Conservation (phyloP, 1,140 invertebrate species). For the Chionoecetes opilio region DNA sequence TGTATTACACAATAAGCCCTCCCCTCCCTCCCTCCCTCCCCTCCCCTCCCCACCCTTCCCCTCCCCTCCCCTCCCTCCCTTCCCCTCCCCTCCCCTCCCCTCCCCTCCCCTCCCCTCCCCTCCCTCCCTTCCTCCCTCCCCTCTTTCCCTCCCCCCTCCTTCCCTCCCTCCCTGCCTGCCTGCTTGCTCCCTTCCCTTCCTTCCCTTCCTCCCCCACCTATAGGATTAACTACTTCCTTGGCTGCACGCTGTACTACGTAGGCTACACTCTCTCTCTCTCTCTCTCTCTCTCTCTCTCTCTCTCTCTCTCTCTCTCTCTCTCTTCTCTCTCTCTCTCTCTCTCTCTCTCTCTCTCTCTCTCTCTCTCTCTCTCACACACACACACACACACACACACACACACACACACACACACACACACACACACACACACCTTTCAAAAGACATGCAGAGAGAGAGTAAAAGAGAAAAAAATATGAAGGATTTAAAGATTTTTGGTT, state of each 20-base stretch:
- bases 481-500: no score
- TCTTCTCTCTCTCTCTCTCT: background rate
- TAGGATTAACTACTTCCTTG: background rate
- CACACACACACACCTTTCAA: no score
- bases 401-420: no score
- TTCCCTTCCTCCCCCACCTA: no score
- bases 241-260: no score
- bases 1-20: background rate
- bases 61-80: background rate
- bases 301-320: background rate
- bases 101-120: background rate
- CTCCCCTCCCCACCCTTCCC: background rate
- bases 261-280: no score
- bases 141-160: background rate
- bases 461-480: no score
- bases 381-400: no score
- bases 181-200: no score
- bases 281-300: slow-evolving; percentile 31
- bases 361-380: no score
- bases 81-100: background rate
- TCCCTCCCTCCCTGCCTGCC: background rate
- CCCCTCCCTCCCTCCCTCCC: background rate
- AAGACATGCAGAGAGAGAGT: no score
- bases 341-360: no score
- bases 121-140: background rate